Conservation (phyloP, 2,888 invertebrate genomes). For the Macroteleia sp. region DNA sequence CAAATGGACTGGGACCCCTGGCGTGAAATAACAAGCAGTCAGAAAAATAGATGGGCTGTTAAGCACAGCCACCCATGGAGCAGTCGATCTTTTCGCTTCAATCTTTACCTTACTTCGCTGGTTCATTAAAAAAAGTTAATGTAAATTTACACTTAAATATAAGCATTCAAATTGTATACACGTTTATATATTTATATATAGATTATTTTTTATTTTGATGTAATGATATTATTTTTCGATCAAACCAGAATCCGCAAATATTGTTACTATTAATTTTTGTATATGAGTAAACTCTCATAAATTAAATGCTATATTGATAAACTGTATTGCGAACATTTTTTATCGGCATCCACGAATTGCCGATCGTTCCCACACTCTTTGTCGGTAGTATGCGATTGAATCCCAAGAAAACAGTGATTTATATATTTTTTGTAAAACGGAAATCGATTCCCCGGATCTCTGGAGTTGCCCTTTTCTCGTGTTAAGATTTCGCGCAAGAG, state of each 20-base stretch:
- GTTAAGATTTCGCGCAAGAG: constrained; percentile 35
- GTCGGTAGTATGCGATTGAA: too few relatives aligned
- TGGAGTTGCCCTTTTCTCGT: constrained; percentile 38
- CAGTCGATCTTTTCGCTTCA: constrained; percentile 74
- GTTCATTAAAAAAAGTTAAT: constrained; percentile 18
- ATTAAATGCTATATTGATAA: too few relatives aligned
- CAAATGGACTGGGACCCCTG: constrained; percentile 79
- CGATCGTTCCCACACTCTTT: too few relatives aligned
- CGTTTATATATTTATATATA: too few relatives aligned
- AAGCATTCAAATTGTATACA: background rate
- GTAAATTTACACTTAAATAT: background rate
- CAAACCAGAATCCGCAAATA: too few relatives aligned
- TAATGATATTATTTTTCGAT: too few relatives aligned
- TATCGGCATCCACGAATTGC: too few relatives aligned
- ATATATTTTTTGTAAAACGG: constrained; percentile 12
- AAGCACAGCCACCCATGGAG: constrained; percentile 83
- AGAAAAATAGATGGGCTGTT: constrained; percentile 84
- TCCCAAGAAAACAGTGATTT: background rate
- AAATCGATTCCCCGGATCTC: constrained; percentile 47
- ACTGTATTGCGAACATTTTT: too few relatives aligned
- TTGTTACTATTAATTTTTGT: too few relatives aligned
- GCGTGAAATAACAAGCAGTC: constrained; percentile 82
- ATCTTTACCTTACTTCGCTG: constrained; percentile 67
- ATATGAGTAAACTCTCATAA: too few relatives aligned
- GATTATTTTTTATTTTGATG: too few relatives aligned